A percentile compares a stretch with the other conserved stretches of the same genome.
phyloP scores from a whole-genome alignment of 2,797 vertebrate genomes.

The Muscicapa striata region DNA sequence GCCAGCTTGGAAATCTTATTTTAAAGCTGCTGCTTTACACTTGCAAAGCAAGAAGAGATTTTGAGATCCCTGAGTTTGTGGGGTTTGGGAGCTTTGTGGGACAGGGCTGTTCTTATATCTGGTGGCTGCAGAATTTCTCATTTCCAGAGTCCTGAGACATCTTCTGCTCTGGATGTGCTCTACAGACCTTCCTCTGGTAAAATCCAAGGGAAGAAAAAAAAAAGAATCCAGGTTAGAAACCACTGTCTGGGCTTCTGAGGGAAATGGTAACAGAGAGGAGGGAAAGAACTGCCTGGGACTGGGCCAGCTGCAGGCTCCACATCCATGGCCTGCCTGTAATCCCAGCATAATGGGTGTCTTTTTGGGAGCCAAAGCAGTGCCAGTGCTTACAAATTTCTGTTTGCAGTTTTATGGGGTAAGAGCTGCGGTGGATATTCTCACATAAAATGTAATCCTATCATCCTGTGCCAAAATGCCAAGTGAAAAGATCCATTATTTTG shows the following conservation, averaged over 20 bases:
- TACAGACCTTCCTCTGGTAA: not conserved
- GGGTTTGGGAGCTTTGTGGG: not conserved
- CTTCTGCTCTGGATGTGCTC: constrained; percentile 2
- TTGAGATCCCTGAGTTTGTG: not conserved
- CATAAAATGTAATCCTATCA: constrained; percentile 72
- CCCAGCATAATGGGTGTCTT: constrained; percentile 75
- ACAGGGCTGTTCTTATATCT: not conserved
- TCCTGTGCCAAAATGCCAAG: constrained; percentile 72
- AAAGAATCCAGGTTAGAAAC: constrained; percentile 52
- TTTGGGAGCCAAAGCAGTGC: constrained; percentile 58
- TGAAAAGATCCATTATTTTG: constrained; percentile 81
- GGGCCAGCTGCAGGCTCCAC: constrained; percentile 73
- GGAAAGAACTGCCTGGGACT: constrained; percentile 64
- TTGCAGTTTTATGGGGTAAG: constrained; percentile 77
- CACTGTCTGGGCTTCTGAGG: constrained; percentile 66
- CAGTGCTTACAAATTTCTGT: constrained; percentile 75
- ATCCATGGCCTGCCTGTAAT: constrained; percentile 75
- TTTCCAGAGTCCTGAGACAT: constrained; percentile 30
- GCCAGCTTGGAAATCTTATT: not conserved
- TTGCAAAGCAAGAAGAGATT: not conserved
- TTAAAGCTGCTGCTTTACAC: not conserved
- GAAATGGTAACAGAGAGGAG: constrained; percentile 52
- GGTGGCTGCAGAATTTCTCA: not conserved
- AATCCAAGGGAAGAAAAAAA: not conserved
- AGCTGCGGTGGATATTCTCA: constrained; percentile 68